A percentile compares a stretch with the other conserved stretches of the same genome.
Conservation (phyloP, 2,888 invertebrate species). For the Orthosia gothica region DNA sequence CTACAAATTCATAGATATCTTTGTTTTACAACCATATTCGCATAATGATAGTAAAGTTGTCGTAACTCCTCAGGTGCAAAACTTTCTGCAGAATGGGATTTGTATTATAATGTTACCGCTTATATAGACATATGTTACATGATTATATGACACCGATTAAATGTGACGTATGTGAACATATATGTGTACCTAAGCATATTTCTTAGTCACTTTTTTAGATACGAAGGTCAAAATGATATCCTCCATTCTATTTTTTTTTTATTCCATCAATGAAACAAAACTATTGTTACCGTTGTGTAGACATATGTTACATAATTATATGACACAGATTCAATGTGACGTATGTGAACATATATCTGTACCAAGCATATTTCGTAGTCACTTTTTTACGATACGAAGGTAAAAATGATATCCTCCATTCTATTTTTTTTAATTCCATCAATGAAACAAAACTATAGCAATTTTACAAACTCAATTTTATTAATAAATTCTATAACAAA, state of each 20-base stretch:
- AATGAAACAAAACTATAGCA: background rate
- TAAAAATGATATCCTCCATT: too few relatives aligned
- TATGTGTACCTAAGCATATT: too few relatives aligned
- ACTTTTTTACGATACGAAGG: too few relatives aligned
- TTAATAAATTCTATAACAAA: slow-evolving; percentile 16
- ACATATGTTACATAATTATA: too few relatives aligned
- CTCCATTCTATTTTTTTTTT: too few relatives aligned
- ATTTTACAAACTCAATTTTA: slow-evolving; percentile 24
- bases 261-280: background rate
- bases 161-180: background rate
- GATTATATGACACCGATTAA: background rate
- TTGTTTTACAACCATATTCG: slow-evolving; percentile 69
- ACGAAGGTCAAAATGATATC: background rate
- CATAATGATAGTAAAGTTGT: slow-evolving; percentile 60
- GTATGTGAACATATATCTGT: too few relatives aligned
- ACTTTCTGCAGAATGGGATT: slow-evolving; percentile 52
- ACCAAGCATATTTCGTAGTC: too few relatives aligned
- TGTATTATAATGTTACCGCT: slow-evolving; percentile 17
- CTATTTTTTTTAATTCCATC: too few relatives aligned
- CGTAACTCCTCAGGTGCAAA: slow-evolving; percentile 63
- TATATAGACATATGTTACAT: slow-evolving; percentile 14
- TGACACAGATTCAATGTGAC: too few relatives aligned
- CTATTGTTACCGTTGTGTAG: too few relatives aligned
- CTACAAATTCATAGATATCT: slow-evolving; percentile 68
- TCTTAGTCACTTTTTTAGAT: too few relatives aligned